Evolutionary conservation across 1,140 invertebrate genomes (phyloP).

Genomic region (Bradynema listronoti): DNA sequence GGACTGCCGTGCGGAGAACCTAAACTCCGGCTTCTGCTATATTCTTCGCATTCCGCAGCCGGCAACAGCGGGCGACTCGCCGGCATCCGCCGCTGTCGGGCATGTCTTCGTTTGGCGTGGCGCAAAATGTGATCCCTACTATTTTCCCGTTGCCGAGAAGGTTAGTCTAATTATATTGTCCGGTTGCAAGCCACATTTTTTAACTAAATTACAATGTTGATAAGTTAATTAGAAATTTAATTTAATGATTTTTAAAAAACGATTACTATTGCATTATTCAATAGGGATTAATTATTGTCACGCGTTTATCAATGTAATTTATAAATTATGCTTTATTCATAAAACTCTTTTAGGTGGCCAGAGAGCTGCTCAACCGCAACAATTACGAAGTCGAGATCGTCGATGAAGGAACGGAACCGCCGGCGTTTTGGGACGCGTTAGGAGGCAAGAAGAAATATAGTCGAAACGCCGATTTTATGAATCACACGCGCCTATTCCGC

Average conservation of each 20-base stretch:
- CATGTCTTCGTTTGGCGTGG: constrained; percentile 98
- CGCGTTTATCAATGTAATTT: no score
- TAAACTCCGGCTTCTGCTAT: constrained; percentile 62
- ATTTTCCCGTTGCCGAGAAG: constrained; percentile 78
- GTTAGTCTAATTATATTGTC: no score
- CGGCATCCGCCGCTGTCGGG: constrained; percentile 78
- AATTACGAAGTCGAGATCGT: constrained; percentile 68
- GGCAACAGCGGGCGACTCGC: not conserved
- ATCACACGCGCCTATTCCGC: constrained; percentile 84
- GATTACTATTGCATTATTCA: no score
- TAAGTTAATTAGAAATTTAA: no score
- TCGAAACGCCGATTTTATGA: constrained; percentile 80
- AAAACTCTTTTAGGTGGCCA: constrained; percentile 42
- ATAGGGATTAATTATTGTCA: no score
- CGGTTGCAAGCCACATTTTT: no score
- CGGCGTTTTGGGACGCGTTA: constrained; percentile 94
- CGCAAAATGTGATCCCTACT: constrained; percentile 76
- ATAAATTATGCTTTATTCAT: no score
- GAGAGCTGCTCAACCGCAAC: constrained; percentile 45
- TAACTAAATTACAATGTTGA: no score
- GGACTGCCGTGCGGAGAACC: constrained; percentile 38
- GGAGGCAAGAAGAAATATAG: constrained; percentile 88
- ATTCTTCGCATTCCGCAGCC: constrained; percentile 47
- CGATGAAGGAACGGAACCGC: constrained; percentile 92
- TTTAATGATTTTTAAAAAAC: no score